phyloP scores from a whole-genome alignment of 2,113 vertebrate genomes.

The Albula glossodonta region DNA sequence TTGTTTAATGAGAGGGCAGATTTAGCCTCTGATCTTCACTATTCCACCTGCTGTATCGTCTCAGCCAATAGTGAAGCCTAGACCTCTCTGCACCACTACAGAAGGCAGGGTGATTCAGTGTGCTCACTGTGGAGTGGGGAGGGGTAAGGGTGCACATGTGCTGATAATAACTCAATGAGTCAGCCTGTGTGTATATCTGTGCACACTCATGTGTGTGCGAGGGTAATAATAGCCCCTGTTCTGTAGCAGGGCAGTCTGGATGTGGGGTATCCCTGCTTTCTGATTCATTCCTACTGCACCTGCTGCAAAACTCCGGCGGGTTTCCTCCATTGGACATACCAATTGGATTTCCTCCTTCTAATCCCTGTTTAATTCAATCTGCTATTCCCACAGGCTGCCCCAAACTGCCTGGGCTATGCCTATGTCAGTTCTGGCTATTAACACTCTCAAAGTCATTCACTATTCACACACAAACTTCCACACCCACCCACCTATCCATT shows the following conservation, averaged over 20 bases:
- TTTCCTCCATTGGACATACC: neutral
- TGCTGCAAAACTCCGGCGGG: neutral
- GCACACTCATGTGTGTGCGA: neutral
- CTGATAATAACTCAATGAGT: neutral
- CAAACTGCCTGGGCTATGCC: neutral
- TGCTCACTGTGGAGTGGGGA: neutral
- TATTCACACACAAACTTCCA: no score
- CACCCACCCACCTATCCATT: slow-evolving; percentile 6
- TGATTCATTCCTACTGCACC: neutral
- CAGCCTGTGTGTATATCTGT: neutral
- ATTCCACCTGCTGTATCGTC: neutral
- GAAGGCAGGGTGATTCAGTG: neutral
- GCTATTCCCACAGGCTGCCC: neutral
- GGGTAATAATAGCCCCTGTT: neutral
- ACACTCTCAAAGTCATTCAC: neutral
- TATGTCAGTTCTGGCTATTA: neutral
- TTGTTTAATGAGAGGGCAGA: neutral
- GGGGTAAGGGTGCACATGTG: neutral
- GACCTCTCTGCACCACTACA: no score
- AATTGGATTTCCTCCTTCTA: neutral
- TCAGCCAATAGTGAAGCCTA: neutral
- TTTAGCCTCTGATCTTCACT: neutral
- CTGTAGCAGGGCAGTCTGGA: neutral
- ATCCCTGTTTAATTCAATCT: neutral
- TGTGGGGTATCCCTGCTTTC: neutral